Evolutionary conservation across 2,797 vertebrate species (phyloP).

Genomic region (Aplochiton taeniatus): DNA sequence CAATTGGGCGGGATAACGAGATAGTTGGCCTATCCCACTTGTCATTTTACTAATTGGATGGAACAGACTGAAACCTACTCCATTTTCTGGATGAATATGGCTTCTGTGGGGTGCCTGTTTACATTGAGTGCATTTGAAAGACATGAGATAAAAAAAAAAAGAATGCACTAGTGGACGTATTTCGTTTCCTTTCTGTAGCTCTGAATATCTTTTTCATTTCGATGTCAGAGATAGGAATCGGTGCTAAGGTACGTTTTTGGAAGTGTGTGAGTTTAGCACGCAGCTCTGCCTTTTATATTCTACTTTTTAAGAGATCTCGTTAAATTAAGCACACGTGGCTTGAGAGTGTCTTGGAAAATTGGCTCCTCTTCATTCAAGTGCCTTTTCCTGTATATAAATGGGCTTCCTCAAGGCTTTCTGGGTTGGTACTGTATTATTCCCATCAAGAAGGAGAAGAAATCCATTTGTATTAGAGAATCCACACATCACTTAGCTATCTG

Average conservation of each 20-base stretch:
- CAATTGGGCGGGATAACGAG: constrained; percentile 56
- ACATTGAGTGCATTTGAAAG: constrained; percentile 43
- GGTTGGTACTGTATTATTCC: constrained; percentile 43
- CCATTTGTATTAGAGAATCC: constrained; percentile 31
- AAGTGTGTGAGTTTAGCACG: neutral
- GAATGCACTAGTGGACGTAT: constrained; percentile 53
- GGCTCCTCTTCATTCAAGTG: constrained; percentile 53
- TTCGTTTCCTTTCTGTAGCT: constrained; percentile 15
- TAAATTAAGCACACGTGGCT: constrained; percentile 48
- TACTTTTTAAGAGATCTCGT: constrained; percentile 34
- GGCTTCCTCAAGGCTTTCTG: constrained; percentile 22
- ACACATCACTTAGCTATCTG: constrained; percentile 28
- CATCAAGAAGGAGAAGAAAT: constrained; percentile 36
- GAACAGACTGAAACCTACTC: constrained; percentile 62
- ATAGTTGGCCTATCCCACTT: constrained; percentile 50
- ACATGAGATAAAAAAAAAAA: constrained; percentile 24
- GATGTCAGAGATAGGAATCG: neutral
- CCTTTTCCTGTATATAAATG: constrained; percentile 40
- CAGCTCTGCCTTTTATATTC: neutral
- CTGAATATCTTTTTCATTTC: neutral
- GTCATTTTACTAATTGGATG: constrained; percentile 66
- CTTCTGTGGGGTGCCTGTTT: constrained; percentile 58
- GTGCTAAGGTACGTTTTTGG: constrained; percentile 6
- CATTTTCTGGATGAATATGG: constrained; percentile 56
- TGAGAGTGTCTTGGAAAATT: constrained; percentile 57